Conservation (phyloP, 2,113 vertebrate species). For the Scomber scombrus region DNA sequence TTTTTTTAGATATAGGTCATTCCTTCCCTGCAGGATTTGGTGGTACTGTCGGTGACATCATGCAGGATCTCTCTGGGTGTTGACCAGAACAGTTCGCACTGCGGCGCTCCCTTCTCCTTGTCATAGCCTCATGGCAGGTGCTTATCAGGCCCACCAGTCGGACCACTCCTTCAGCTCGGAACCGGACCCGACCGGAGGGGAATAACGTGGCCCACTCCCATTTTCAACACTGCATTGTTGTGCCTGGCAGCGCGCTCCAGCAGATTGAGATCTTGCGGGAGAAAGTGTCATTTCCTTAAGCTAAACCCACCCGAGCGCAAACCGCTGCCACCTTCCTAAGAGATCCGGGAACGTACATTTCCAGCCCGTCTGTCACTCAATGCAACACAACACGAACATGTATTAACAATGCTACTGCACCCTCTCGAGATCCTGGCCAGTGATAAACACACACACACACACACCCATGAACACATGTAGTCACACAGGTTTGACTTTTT, state of each 20-base stretch:
- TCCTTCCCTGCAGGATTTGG: neutral
- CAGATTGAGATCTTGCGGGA: slow-evolving; percentile 87
- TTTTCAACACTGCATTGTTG: slow-evolving; percentile 91
- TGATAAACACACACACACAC: slow-evolving; percentile 66
- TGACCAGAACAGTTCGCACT: slow-evolving; percentile 51
- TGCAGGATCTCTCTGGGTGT: slow-evolving; percentile 12
- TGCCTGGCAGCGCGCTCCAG: slow-evolving; percentile 81
- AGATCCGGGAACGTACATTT: slow-evolving; percentile 48
- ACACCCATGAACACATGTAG: slow-evolving; percentile 48
- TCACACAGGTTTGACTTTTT: slow-evolving; percentile 51
- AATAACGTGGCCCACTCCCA: slow-evolving; percentile 68
- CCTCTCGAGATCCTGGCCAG: slow-evolving; percentile 46
- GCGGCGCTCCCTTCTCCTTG: slow-evolving; percentile 13
- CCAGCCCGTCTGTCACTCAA: slow-evolving; percentile 68
- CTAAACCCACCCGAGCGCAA: slow-evolving; percentile 28
- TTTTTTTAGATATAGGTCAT: no score
- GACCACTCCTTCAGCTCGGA: slow-evolving; percentile 79
- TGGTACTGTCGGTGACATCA: slow-evolving; percentile 38
- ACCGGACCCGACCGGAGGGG: slow-evolving; percentile 62
- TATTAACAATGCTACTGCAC: slow-evolving; percentile 70
- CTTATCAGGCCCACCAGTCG: slow-evolving; percentile 88
- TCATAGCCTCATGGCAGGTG: slow-evolving; percentile 68
- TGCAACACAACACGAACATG: slow-evolving; percentile 29
- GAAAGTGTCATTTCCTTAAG: slow-evolving; percentile 87
- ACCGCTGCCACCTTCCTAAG: slow-evolving; percentile 52